Base-by-base conservation (phyloP, 2,797 vertebrate species). In the Muscicapa striata region DNA sequence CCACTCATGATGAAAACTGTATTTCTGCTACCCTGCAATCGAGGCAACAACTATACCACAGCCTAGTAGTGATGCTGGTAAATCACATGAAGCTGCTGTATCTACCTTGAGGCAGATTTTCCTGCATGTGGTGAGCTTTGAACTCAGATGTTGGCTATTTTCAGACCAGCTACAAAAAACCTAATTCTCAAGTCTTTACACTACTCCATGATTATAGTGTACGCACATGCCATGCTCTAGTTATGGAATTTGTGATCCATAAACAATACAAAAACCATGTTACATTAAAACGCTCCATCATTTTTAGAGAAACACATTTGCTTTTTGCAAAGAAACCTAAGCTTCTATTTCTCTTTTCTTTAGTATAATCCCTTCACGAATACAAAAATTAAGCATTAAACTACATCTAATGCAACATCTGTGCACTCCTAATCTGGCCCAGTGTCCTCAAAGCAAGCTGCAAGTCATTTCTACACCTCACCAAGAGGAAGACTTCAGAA, bases 51-150 rank as follows among this genome's bases (percentile, higher is more conserved):
- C 29, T 16, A 4, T 11, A 79, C 18, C 36, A 61, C 27, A 58
- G 41, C 13, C 34, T 40, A 69, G 14, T 1, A 52, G 16, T 9
- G 32, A 41, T 0, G 0, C 29, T 32, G 17, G 6, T 41, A 78
- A 81, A 66, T 40, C 29, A 48, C 30, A 30, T 3, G 34, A 87
- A 93, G n/a, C 15, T 76, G 51, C 41, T 81, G 5, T 22, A 55
- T 12, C 41, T 32, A 23, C 20, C n/a, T 43, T n/a, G 51, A 51
- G 32, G 51, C 14, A 70, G 32, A n/a, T 69, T 55, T 59, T 77
- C 43, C n/a, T 77, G 29, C 45, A 57, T 8, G 10, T 27, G 13
- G 13, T n/a, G 17, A 75, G 18, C 74, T 92, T 30, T 48, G 36
- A 89, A 38, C 16, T 59, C 29, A 19, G 15, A 57, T 15, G 6